Evolutionary conservation across 2,113 vertebrate species (phyloP).

Genomic region (Cathartes aura): DNA sequence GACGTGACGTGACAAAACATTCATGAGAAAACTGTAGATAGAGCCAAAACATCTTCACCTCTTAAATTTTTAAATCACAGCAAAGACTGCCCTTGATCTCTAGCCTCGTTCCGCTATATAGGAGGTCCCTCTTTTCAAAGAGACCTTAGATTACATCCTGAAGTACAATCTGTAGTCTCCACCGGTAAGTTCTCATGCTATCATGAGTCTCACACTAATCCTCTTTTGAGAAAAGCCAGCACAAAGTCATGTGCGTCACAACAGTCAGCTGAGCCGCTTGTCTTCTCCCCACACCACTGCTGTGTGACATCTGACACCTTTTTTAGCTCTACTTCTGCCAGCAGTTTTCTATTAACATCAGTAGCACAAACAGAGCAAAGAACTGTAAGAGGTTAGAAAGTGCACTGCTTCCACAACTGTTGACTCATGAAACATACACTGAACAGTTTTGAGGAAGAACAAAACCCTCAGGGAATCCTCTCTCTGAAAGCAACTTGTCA

Average conservation of each 20-base stretch:
- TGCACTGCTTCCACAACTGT: not conserved
- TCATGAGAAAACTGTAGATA: not conserved
- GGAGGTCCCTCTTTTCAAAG: constrained; percentile 11
- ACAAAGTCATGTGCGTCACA: not conserved
- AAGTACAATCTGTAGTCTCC: not conserved
- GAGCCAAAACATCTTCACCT: not conserved
- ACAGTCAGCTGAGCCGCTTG: not conserved
- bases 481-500: not conserved
- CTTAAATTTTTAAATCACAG: not conserved
- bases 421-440: not conserved
- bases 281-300: not conserved
- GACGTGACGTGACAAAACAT: not conserved
- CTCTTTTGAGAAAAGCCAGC: constrained; percentile 24
- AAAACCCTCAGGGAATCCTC: not conserved
- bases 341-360: not conserved
- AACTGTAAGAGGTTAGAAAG: not conserved
- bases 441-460: not conserved
- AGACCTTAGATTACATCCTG: not conserved
- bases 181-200: not conserved
- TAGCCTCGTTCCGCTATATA: not conserved
- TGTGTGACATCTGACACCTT: not conserved
- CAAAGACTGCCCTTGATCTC: not conserved
- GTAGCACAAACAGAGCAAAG: not conserved
- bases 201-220: not conserved
- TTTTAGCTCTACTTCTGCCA: not conserved